Evolutionary conservation across 2,888 invertebrate genomes (phyloP).

Genomic region (Eupithecia tripunctaria): DNA sequence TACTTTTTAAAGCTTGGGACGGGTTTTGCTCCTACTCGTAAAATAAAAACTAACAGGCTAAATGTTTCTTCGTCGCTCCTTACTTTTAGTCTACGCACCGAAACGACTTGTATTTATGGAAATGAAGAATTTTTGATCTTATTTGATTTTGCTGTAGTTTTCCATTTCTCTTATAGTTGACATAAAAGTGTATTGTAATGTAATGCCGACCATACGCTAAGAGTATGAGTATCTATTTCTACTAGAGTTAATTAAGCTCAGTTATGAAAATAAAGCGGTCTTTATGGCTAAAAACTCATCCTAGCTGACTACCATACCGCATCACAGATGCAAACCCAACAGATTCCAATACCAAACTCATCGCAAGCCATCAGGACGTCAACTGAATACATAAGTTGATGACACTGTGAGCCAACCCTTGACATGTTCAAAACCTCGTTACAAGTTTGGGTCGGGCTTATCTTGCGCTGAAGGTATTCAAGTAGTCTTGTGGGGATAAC

Average conservation of each 20-base stretch:
- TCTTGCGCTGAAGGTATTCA: constrained; percentile 22
- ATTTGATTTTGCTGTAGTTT: too few species aligned
- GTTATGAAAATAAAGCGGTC: too few species aligned
- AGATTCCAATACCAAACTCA: not conserved
- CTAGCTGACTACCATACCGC: not conserved
- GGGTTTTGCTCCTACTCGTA: too few species aligned
- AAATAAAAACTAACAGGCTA: too few species aligned
- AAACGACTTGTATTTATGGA: too few species aligned
- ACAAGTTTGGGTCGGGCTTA: constrained; percentile 28
- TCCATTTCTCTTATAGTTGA: too few species aligned
- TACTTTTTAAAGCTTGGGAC: too few species aligned
- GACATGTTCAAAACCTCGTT: constrained; percentile 28
- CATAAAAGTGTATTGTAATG: too few species aligned
- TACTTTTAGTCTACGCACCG: too few species aligned
- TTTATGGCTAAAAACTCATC: not conserved
- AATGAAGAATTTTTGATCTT: too few species aligned
- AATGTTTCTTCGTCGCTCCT: too few species aligned
- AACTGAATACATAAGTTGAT: not conserved
- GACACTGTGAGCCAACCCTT: not conserved
- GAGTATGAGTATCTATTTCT: not conserved
- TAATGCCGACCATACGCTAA: too few species aligned
- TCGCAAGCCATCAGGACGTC: not conserved
- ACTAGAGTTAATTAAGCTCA: not conserved
- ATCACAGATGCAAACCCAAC: not conserved
- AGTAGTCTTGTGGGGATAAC: constrained; percentile 14